Evolutionary conservation across 2,797 vertebrate species (phyloP), one percentile per base, ranked within the genome.

Genomic region (Siniperca scherzeri): DNA sequence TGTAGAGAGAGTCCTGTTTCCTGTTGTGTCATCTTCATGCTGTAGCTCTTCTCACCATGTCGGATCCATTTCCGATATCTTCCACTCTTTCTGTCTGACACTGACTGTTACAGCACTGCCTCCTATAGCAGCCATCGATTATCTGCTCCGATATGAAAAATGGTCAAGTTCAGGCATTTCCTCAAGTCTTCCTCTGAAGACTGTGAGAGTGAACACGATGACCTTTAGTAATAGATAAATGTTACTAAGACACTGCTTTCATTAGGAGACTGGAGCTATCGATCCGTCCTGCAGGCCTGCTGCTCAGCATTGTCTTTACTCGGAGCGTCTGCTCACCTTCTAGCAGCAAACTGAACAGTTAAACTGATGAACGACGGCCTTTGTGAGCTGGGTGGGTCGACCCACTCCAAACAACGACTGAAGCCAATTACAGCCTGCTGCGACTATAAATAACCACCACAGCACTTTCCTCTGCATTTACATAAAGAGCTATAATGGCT

Each of bases 401-500:
- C 46, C 66, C 78, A 12, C 77, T 84, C 69, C 80, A 84, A 67
- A 85, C 48, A 48, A 36, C 17, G 8, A 57, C 65, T 2, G 44
- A 59, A 72, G 71, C 81, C 85, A 86, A 90, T 93, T 84, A 81
- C 73, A 61, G 56, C 67, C 62, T 14, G 65, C 77, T 72, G 77
- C 1, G 64, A 70, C 86, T 89, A 78, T 83, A 88, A 91, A 88
- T 88, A 91, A 70, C 70, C 76, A 33, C 38, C 44, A n/a, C 71
- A 73, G 86, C 89, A 85, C 87, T 90, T 86, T 74, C 57, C 55
- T 30, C 33, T 13, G 27, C 78, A 88, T 91, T 87, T 89, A 79
- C 85, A 91, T 90, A 85, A 88, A 84, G 71, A 77, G 75, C 78
- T 72, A 73, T 90, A 83, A 91, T 88, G 89, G 85, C 59, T 27